phyloP scores from a whole-genome alignment of 2,113 vertebrate genomes.

The Cinclus cinclus region DNA sequence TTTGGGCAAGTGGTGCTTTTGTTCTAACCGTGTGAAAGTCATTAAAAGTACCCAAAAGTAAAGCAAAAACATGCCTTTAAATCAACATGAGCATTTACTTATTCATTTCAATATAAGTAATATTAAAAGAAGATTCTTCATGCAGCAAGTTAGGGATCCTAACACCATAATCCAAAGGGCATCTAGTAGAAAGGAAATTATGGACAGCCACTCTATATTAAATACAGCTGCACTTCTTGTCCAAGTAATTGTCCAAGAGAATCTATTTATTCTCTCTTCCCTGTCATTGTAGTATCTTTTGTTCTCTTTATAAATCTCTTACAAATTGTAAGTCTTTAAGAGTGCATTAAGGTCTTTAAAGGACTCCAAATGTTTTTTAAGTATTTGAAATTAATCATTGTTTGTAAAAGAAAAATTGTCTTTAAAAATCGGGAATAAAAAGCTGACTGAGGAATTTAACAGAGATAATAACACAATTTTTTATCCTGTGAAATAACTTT shows the following conservation, averaged over 20 bases:
- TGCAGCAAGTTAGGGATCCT: not conserved
- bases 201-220: not conserved
- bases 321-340: not conserved
- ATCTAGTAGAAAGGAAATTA: not conserved
- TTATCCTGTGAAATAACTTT: not conserved
- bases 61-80: not conserved
- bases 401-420: not conserved
- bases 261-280: not conserved
- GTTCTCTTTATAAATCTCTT: not conserved
- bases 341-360: not conserved
- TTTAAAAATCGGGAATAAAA: not conserved
- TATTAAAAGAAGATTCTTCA: not conserved
- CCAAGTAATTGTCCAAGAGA: not conserved
- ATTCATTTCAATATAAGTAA: not conserved
- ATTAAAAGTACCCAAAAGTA: not conserved
- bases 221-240: not conserved
- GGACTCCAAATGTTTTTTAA: not conserved
- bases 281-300: not conserved
- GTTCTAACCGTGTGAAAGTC: not conserved
- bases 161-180: not conserved
- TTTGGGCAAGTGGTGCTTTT: accelerated
- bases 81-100: not conserved
- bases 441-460: not conserved
- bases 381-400: not conserved
- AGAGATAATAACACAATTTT: not conserved